Evolutionary conservation across 2,888 invertebrate genomes (phyloP).

Genomic region (Villa cingulata): DNA sequence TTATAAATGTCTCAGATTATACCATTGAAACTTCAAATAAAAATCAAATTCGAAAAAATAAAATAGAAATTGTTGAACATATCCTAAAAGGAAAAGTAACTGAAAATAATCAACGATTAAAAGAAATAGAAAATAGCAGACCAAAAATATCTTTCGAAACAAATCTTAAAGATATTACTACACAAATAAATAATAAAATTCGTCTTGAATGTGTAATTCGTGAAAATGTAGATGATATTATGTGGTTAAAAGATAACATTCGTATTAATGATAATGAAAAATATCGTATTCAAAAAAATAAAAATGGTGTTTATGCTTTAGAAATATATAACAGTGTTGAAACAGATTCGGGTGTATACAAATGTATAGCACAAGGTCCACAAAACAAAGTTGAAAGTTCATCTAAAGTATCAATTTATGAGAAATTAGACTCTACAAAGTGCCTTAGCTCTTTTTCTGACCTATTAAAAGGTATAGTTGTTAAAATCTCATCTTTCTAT

Average conservation of each 20-base stretch:
- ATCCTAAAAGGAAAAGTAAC: conserved; percentile 14
- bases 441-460: conserved; percentile 26
- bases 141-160: conserved; percentile 63
- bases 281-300: conserved; percentile 38
- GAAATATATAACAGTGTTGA: conserved; percentile 55
- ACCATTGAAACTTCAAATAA: conserved; percentile 14
- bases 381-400: conserved; percentile 53
- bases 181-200: conserved; percentile 57
- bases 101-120: too few species aligned
- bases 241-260: conserved; percentile 59
- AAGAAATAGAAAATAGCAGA: conserved; percentile 36
- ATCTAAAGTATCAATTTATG: conserved; percentile 56
- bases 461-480: conserved; percentile 26
- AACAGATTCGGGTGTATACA: conserved; percentile 63
- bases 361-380: conserved; percentile 60
- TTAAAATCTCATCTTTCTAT: too few species aligned
- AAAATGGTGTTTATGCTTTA: conserved; percentile 55
- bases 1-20: conserved; percentile 28
- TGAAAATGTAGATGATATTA: conserved; percentile 53
- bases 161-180: conserved; percentile 57
- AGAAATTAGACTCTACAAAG: conserved; percentile 18
- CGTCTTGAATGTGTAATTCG: conserved; percentile 66
- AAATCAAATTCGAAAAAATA: conserved; percentile 17
- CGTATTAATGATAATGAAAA: conserved; percentile 24
- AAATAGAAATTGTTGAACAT: conserved; percentile 8